Base-by-base conservation (phyloP, 1,140 invertebrate species). In the Papilio polytes region DNA sequence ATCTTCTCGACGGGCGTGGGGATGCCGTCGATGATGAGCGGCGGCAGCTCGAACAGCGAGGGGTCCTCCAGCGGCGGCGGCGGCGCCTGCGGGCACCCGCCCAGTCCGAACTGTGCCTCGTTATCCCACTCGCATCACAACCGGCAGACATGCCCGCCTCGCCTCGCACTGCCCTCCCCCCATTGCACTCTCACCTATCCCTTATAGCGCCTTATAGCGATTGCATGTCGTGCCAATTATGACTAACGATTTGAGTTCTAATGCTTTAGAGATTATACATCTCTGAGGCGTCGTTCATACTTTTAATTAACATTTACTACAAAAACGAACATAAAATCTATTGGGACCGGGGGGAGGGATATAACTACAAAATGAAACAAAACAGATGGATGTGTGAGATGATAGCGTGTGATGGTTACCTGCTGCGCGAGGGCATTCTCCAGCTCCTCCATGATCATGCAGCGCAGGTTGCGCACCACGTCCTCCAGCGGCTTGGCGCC, bases 1-100 rank as follows among this genome's bases (percentile, higher is more conserved):
- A 99, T 99, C 96, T 99, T 99, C 95, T 99, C 99, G 0, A 99
- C 98, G 2, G 98, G 99, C 59, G 99, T 99, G 46, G 99, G 99
- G 92, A 99, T 99, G 70, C 98, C 99, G 95, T 99, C 99, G 85
- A 99, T 99, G 84, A 99, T 98, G 53, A 99, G 95, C 20, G 98
- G 98, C 77, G 99, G 99, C 90, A 99, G 95, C 95, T 99, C 99
- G 94, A 99, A 99, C 53, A 99, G 95, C 70, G 98, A 98, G 2
- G 98, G 98, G 95, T 99, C 98, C 84, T 99, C 98, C 88, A 97
- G 97, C 66, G 98, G 97, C 80, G 98, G 98, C 22, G 98, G 98
- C 74, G 99, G 98, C 73, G 99, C 98, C 95, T 99, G 91, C 88
- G 87, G 84, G 89, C 89, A 87, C 81, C 87, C 91, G 91, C 93